Percentiles rank a stretch among this genome's conserved stretches.
phyloP scores from a whole-genome alignment of 2,113 vertebrate genomes.

The Trochalopteron elliotii region DNA sequence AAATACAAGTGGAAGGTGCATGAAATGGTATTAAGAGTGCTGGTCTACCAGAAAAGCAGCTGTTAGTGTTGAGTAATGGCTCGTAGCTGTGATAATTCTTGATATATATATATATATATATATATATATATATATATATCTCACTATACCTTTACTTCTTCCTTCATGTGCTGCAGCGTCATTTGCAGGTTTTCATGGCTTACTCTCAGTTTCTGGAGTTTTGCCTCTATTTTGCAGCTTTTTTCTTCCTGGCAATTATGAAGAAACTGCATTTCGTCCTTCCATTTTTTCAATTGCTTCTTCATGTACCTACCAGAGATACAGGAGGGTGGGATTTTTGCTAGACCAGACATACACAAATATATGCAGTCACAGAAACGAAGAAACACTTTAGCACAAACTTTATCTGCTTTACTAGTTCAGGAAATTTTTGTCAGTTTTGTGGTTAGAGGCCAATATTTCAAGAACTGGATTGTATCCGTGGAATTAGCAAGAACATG shows the following conservation, averaged over 20 bases:
- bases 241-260: constrained; percentile 75
- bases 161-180: constrained; percentile 65
- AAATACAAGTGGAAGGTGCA: not conserved
- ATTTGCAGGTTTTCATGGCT: constrained; percentile 73
- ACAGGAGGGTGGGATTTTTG: not conserved
- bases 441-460: not conserved
- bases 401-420: not conserved
- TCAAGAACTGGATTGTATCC: not conserved
- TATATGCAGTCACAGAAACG: not conserved
- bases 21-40: not conserved
- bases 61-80: not conserved
- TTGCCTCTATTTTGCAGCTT: constrained; percentile 75
- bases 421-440: not conserved
- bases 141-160: constrained; percentile 63
- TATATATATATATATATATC: not conserved
- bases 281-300: constrained; percentile 74
- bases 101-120: not conserved
- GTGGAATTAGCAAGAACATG: not conserved
- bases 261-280: constrained; percentile 74
- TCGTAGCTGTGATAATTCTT: not conserved
- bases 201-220: constrained; percentile 71
- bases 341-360: not conserved
- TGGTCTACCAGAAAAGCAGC: not conserved
- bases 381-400: not conserved
- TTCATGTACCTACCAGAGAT: constrained; percentile 76